Percentiles rank a stretch among this genome's conserved stretches.
Conservation (phyloP, 2,888 invertebrate species). For the Drosophila neutralis region DNA sequence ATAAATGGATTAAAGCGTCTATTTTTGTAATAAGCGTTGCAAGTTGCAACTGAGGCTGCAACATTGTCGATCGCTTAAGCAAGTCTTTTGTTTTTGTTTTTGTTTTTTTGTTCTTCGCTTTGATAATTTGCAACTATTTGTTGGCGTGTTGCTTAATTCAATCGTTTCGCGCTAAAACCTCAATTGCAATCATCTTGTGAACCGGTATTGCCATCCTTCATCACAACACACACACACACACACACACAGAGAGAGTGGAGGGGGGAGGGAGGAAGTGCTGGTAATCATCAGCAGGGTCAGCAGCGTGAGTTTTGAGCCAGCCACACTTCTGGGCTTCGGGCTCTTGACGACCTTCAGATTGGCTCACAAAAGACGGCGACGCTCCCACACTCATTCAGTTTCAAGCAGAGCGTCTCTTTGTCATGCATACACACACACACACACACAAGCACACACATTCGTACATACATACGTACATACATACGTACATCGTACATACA, state of each 20-base stretch:
- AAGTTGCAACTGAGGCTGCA: background rate
- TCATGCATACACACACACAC: background rate
- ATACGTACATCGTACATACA: background rate
- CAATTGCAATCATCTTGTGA: slow-evolving; percentile 45
- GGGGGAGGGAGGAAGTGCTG: background rate
- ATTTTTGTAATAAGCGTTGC: background rate
- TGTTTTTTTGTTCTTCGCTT: slow-evolving; percentile 10
- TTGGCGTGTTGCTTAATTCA: slow-evolving; percentile 40
- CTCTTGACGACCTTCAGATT: slow-evolving; percentile 61
- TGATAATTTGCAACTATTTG: slow-evolving; percentile 49
- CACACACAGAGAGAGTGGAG: background rate
- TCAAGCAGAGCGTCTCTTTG: slow-evolving; percentile 17
- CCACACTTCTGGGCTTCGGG: slow-evolving; percentile 40
- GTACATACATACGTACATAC: background rate
- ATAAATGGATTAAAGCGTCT: background rate
- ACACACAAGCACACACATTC: background rate
- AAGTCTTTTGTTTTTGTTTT: background rate
- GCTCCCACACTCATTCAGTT: slow-evolving; percentile 51
- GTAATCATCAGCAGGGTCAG: slow-evolving; percentile 7
- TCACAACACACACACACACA: slow-evolving; percentile 3
- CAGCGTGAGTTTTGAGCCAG: slow-evolving; percentile 11
- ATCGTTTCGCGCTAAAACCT: slow-evolving; percentile 37
- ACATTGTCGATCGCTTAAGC: background rate
- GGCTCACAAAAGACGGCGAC: slow-evolving; percentile 57
- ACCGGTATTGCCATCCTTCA: slow-evolving; percentile 54